Evolutionary conservation across 2,797 vertebrate species (phyloP).

Genomic region (Phaenicophaeus curvirostris): DNA sequence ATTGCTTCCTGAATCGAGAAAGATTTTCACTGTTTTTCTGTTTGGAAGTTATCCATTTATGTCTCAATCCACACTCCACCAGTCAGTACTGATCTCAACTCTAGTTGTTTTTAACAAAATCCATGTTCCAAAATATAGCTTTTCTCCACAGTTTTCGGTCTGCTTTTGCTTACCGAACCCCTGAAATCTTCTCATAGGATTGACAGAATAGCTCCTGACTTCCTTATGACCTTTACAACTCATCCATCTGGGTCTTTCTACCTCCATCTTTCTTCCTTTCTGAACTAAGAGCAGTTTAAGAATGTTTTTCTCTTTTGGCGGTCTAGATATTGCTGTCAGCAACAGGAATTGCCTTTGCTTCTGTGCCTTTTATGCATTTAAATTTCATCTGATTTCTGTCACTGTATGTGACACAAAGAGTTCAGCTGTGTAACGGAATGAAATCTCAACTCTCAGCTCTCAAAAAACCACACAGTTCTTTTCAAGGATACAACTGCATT

Average conservation of each 20-base stretch:
- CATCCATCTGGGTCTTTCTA: not conserved
- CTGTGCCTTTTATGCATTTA: not conserved
- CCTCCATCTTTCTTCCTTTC: not conserved
- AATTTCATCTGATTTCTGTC: not conserved
- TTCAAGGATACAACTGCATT: not conserved
- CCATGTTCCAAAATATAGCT: not conserved
- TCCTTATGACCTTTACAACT: not conserved
- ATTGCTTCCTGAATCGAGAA: not conserved
- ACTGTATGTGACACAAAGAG: not conserved
- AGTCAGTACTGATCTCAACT: not conserved
- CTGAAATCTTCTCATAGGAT: not conserved
- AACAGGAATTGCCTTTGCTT: not conserved
- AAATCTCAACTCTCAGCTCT: not conserved
- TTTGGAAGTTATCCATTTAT: not conserved
- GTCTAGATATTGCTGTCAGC: not conserved
- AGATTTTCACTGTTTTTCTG: not conserved
- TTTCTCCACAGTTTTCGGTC: not conserved
- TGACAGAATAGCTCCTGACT: not conserved
- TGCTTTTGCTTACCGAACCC: not conserved
- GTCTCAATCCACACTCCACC: not conserved
- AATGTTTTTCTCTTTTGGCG: not conserved
- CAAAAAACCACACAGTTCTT: not conserved
- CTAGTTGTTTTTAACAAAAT: not conserved
- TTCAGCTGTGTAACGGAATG: not conserved
- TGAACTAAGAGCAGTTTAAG: not conserved